Percentiles rank a stretch among this genome's conserved stretches.
Evolutionary conservation across 92 coral and sea anemone genomes (phyloP).

Genomic region (Heteractis magnifica): DNA sequence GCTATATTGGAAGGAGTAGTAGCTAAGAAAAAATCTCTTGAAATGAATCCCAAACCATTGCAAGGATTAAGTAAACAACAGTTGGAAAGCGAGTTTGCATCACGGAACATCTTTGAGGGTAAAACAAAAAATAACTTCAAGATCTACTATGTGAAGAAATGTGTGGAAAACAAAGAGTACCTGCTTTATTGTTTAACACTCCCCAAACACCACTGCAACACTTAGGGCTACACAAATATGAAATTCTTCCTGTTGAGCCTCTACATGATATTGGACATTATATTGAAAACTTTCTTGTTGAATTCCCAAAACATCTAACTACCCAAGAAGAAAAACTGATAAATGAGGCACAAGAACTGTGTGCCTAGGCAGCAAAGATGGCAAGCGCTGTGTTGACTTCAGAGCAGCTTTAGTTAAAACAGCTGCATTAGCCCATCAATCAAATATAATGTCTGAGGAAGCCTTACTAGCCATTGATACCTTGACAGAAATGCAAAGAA

Average conservation of each 20-base stretch:
- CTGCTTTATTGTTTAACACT: conserved; percentile 38
- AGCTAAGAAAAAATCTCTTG: conserved; percentile 15
- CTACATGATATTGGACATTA: conserved; percentile 57
- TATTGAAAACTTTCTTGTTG: conserved; percentile 44
- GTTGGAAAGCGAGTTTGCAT: conserved; percentile 40
- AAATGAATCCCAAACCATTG: conserved; percentile 26
- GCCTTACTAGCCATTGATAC: conserved; percentile 24
- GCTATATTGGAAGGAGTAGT: conserved; percentile 21
- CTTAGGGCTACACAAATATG: conserved; percentile 40
- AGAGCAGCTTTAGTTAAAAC: conserved; percentile 35
- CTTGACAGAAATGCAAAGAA: conserved; percentile 36
- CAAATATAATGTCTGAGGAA: conserved; percentile 11
- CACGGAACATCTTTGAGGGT: conserved; percentile 40
- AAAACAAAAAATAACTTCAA: conserved; percentile 42
- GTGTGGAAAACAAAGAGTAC: conserved; percentile 22
- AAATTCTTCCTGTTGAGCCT: conserved; percentile 53
- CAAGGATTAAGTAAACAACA: conserved; percentile 16
- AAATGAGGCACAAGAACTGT: conserved; percentile 3
- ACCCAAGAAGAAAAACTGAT: conserved; percentile 6
- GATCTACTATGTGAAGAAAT: neutral
- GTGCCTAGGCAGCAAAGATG: conserved; percentile 36
- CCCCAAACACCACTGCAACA: conserved; percentile 44
- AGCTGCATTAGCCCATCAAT: conserved; percentile 15
- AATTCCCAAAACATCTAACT: conserved; percentile 45
- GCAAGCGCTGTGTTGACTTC: conserved; percentile 33